phyloP scores from a whole-genome alignment of 1,140 invertebrate genomes.

The Metaphire vulgaris region DNA sequence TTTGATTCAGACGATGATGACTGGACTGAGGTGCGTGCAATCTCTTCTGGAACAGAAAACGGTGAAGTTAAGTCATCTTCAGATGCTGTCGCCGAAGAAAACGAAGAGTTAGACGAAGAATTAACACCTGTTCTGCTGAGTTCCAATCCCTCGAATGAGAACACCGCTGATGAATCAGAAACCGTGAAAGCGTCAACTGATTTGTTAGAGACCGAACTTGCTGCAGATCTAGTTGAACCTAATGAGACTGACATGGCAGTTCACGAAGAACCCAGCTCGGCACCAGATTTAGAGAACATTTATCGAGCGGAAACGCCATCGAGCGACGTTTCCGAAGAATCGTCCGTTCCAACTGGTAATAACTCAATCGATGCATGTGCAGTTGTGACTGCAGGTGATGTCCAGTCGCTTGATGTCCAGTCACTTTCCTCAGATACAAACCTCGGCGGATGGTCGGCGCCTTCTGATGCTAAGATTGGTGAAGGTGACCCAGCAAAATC shows the following conservation, averaged over 20 bases:
- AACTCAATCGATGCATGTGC: neutral
- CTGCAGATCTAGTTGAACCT: too few species aligned
- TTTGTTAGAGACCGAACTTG: neutral
- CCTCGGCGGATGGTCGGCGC: neutral
- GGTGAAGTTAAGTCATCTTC: neutral
- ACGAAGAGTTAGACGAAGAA: neutral
- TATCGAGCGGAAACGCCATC: neutral
- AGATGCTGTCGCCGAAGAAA: neutral
- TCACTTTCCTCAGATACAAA: neutral
- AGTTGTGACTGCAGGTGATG: neutral
- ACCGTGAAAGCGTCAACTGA: neutral
- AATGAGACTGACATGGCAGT: neutral
- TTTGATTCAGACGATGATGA: neutral
- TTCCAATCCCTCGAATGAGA: neutral
- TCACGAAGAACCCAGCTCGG: neutral
- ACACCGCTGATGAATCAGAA: neutral
- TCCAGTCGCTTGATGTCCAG: neutral
- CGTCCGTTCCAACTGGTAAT: neutral
- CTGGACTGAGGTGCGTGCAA: neutral
- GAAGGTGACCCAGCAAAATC: neutral
- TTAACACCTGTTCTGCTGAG: neutral
- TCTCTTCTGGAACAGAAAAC: neutral
- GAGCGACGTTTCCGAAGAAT: neutral
- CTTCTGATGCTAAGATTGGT: neutral
- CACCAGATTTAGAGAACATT: too few species aligned